Evolutionary conservation across 1,140 invertebrate genomes (phyloP).

Genomic region (Epicauta chinensis): DNA sequence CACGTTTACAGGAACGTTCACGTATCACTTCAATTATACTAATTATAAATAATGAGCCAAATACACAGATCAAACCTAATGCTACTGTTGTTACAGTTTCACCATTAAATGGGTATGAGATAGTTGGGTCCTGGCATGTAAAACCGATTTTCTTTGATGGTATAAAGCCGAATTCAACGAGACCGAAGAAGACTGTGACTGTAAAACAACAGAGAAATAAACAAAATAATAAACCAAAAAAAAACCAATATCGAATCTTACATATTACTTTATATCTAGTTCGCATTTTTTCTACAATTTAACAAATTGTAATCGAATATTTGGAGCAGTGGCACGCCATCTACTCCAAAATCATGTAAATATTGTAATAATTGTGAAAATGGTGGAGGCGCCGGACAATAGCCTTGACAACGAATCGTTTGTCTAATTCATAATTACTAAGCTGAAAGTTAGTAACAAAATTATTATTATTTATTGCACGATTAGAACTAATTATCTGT

Average conservation of each 20-base stretch:
- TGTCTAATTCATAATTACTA: no score
- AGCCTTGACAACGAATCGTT: not conserved
- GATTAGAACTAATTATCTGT: no score
- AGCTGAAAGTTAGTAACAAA: no score
- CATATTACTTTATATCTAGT: no score
- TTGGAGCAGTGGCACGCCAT: no score
- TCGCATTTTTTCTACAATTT: no score
- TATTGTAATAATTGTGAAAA: no score
- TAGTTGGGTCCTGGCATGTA: constrained; percentile 55
- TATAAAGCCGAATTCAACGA: constrained; percentile 46
- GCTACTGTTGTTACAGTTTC: constrained; percentile 51
- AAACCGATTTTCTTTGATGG: constrained; percentile 52
- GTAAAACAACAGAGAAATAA: constrained; percentile 20
- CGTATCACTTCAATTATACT: constrained; percentile 25
- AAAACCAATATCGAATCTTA: no score
- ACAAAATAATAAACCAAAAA: no score
- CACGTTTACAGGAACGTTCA: constrained; percentile 19
- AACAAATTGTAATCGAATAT: no score
- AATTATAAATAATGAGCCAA: constrained; percentile 41
- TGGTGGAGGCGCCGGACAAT: not conserved
- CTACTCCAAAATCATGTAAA: no score
- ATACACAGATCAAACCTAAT: constrained; percentile 38
- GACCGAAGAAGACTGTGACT: constrained; percentile 18
- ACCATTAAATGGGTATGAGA: constrained; percentile 53
- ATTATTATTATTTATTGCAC: no score